Conservation (phyloP, 1,140 invertebrate genomes). For the Sitobion miscanthi region DNA sequence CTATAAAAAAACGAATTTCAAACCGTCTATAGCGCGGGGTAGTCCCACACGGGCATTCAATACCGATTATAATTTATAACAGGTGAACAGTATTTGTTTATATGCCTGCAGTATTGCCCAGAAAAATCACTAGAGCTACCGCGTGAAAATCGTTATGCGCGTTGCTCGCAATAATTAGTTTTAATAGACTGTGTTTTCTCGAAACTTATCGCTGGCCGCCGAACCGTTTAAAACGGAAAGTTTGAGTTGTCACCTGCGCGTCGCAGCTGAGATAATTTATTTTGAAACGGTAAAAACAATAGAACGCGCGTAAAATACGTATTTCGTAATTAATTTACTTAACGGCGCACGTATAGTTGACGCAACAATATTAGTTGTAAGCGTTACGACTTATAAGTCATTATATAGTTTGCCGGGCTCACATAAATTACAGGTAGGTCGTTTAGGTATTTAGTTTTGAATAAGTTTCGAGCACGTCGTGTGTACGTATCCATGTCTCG, state of each 20-base stretch:
- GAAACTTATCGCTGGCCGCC: neutral
- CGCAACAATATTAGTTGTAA: neutral
- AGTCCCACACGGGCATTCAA: too few species aligned
- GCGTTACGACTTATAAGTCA: neutral
- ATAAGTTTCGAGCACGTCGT: neutral
- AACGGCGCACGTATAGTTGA: too few species aligned
- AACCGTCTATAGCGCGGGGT: too few species aligned
- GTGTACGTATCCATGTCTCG: neutral
- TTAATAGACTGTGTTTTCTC: neutral
- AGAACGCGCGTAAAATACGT: too few species aligned
- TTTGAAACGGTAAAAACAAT: too few species aligned
- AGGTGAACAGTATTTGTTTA: neutral
- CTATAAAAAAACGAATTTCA: too few species aligned
- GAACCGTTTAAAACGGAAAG: neutral
- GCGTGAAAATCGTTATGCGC: neutral
- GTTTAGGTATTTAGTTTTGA: too few species aligned
- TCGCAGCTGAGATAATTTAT: neutral
- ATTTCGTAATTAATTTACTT: too few species aligned
- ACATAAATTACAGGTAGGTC: neutral
- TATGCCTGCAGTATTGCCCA: neutral
- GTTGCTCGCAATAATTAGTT: neutral
- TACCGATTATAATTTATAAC: too few species aligned
- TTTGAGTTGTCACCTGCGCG: neutral
- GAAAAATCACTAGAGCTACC: neutral
- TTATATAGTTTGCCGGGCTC: neutral